phyloP scores from a whole-genome alignment of 2,797 vertebrate species.

The Psittacula echo region DNA sequence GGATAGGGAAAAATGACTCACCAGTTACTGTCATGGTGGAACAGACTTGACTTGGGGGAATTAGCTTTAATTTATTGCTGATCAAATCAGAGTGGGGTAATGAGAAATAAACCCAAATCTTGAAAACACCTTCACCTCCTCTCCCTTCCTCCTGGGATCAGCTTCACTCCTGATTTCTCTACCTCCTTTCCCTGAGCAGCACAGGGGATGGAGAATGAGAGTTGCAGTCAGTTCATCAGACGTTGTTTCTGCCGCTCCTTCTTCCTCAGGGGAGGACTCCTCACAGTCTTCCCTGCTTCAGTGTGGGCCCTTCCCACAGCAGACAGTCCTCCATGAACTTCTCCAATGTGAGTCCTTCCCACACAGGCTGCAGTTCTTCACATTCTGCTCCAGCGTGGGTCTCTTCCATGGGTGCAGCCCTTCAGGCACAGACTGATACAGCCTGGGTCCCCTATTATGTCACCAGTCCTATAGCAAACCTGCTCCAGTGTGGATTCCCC shows the following conservation, averaged over 20 bases:
- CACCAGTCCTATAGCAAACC: not conserved
- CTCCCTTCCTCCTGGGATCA: not conserved
- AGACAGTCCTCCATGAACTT: not conserved
- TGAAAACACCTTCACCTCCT: not conserved
- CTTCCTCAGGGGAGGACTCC: not conserved
- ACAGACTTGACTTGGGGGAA: not conserved
- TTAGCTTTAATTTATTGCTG: not conserved
- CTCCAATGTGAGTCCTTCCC: not conserved
- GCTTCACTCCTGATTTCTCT: not conserved
- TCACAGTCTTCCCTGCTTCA: not conserved
- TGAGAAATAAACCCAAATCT: not conserved
- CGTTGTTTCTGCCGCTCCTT: not conserved
- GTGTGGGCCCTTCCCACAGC: not conserved
- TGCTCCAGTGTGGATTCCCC: not conserved
- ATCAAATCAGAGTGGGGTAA: not conserved
- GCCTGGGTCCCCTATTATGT: not conserved
- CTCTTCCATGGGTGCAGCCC: not conserved
- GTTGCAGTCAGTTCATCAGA: not conserved
- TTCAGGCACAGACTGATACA: not conserved
- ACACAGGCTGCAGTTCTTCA: not conserved
- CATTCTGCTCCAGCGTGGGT: not conserved
- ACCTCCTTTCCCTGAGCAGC: no score
- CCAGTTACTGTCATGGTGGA: not conserved
- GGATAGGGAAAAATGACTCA: not conserved
- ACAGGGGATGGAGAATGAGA: not conserved